Evolutionary conservation across 2,113 vertebrate species (phyloP).

Genomic region (Zosterops hypoxanthus): DNA sequence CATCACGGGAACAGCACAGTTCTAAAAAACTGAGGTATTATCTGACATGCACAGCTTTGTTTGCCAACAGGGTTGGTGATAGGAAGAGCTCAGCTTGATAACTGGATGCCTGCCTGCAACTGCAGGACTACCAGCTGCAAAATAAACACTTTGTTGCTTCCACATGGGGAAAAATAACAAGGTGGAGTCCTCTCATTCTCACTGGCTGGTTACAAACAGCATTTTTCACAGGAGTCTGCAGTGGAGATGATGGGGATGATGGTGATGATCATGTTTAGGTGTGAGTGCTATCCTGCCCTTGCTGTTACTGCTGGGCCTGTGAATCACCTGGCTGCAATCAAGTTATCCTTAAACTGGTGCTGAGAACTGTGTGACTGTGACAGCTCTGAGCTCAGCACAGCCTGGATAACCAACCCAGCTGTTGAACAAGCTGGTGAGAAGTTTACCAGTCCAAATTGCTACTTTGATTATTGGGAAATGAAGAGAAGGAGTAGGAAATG

Average conservation of each 20-base stretch:
- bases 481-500: neutral
- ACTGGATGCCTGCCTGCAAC: neutral
- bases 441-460: neutral
- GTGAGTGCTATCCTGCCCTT: neutral
- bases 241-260: neutral
- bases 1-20: neutral
- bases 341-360: neutral
- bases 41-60: neutral
- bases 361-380: neutral
- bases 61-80: neutral
- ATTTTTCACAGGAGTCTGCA: neutral
- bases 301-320: neutral
- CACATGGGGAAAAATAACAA: neutral
- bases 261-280: neutral
- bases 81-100: neutral
- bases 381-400: neutral
- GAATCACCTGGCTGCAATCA: neutral
- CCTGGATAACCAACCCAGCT: neutral
- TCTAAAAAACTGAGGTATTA: neutral
- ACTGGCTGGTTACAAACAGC: neutral
- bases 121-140: neutral
- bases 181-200: neutral
- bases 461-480: neutral
- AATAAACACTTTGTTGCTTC: neutral
- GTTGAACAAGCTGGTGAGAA: neutral